Base-by-base conservation (phyloP, 1,140 invertebrate species). In the Orussus abietinus region DNA sequence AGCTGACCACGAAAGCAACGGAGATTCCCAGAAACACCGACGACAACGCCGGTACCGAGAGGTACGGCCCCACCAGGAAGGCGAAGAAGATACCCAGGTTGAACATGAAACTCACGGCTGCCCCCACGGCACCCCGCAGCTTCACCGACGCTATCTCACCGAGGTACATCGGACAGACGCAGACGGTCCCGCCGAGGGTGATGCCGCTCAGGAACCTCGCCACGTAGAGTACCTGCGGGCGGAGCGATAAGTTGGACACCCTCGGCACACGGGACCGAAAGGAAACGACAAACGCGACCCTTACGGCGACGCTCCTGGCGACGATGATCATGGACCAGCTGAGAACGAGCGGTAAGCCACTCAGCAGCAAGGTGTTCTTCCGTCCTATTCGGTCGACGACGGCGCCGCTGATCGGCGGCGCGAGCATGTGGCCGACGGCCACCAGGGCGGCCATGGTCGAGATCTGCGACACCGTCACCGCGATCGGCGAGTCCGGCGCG, bases 251-350 rank as follows among this genome's bases (percentile, higher is more conserved):
- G n/a, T n/a, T n/a, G n/a, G n/a, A n/a, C n/a, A n/a, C n/a, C n/a
- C n/a, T n/a, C n/a, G n/a, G n/a, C n/a, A n/a, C n/a, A n/a, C n/a
- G n/a, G n/a, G n/a, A n/a, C n/a, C n/a, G n/a, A n/a, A n/a, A n/a
- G n/a, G n/a, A n/a, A n/a, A n/a, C n/a, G n/a, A n/a, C n/a, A n/a
- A n/a, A n/a, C n/a, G n/a, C n/a, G n/a, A n/a, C n/a, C n/a, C 28
- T 72, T 5, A 75, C 69, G n/a, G 62, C 51, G 3, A 79, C 66
- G 18, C 69, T 71, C 12, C 55, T 55, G 2, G 75, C 69, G 46
- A 79, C 52, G 53, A 75, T 76, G 12, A 84, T 76, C 28, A 81
- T 62, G 19, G 79, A 54, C 78, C 80, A 86, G 20, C 80, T 79
- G 1, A 79, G 39, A 28, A 77, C 65, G 54, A 81, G 78, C 3